A percentile compares a stretch with the other conserved stretches of the same genome.
phyloP scores from a whole-genome alignment of 2,797 vertebrate genomes.

The Muraenolepis orangiensis region DNA sequence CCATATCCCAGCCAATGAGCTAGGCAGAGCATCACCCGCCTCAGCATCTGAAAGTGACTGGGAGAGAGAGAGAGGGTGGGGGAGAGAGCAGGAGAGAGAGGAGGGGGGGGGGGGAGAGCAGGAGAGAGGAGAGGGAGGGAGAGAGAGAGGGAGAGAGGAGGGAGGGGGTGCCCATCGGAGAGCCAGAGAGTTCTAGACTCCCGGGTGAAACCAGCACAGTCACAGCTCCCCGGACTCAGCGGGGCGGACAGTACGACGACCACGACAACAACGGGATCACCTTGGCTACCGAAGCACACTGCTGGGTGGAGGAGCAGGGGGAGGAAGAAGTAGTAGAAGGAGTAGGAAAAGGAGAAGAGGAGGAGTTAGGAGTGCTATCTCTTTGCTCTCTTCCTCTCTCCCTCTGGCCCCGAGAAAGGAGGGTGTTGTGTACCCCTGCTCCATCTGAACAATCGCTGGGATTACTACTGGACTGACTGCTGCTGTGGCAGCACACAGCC shows the following conservation, averaged over 20 bases:
- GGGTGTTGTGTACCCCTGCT: neutral
- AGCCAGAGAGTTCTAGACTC: conserved; percentile 13
- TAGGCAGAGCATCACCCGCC: conserved; percentile 37
- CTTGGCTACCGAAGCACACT: conserved; percentile 10
- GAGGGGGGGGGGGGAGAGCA: conserved; percentile 29
- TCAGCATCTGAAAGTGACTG: conserved; percentile 63
- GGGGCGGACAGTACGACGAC: neutral
- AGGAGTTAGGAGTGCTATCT: conserved; percentile 13
- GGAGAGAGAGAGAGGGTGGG: conserved; percentile 25
- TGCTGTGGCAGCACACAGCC: neutral
- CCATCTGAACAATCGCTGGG: neutral
- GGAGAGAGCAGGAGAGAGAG: conserved; percentile 29
- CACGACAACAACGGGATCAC: neutral
- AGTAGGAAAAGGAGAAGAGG: conserved; percentile 11
- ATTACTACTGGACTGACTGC: neutral
- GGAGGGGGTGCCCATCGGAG: neutral
- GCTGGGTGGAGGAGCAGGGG: conserved; percentile 32
- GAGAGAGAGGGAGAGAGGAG: conserved; percentile 15
- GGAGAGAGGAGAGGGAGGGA: conserved; percentile 17
- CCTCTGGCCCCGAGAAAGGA: neutral
- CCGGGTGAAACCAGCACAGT: conserved; percentile 37
- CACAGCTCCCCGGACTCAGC: conserved; percentile 47
- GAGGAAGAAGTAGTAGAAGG: conserved; percentile 24
- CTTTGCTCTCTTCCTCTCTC: conserved; percentile 6
- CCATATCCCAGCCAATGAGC: conserved; percentile 60